Base-by-base conservation (phyloP, 2,888 invertebrate species). In the Drosophila diplacantha region DNA sequence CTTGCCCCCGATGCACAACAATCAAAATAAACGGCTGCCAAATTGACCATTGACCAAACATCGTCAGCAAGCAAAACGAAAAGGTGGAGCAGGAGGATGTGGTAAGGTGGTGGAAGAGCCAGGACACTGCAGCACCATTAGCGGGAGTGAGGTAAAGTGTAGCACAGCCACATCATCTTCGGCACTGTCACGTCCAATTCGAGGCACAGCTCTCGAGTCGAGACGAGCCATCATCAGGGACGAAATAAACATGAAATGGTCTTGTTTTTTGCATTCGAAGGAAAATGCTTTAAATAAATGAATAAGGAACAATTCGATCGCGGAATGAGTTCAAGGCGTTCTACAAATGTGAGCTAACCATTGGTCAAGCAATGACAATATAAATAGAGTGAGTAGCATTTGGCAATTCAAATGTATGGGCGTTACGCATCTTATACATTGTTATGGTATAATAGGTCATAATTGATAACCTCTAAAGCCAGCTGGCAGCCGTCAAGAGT, bases 21-120 rank as follows among this genome's bases (percentile, higher is more conserved):
- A 81, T 83, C 84, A 74, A 83, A 85, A 83, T 76, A 83, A 81
- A 81, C 75, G 81, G 81, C 76, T 73, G 83, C 74, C 84, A 81
- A 83, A 84, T 84, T 81, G 84, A 84, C 81, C 83, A 76, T 81
- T 72, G 76, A 75, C 81, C 81, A 74, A 74, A 75, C 74, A 75
- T 71, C 69, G 81, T 69, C 78, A 70, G 64, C 72, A 65, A 38
- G 54, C 22, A 44, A 61, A 43, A 46, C 68, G 49, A 47, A 47
- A 18, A 41, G 51, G 32, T 50, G 39, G n/a, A 35, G 47, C 39
- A 50, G 24, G 29, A 38, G 46, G 31, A 29, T 20, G 24, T 26
- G 34, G 16, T 14, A 32, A 22, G 22, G 26, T 9, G 24, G 14
- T 18, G 18, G 22, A 43, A 37, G 24, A 34, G 18, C 14, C 16